These are phyloP conservation scores for Intellagama lesueurii DNA, from an alignment of 2,797 vertebrate genomes.

Conservation along the genomic window DNA sequence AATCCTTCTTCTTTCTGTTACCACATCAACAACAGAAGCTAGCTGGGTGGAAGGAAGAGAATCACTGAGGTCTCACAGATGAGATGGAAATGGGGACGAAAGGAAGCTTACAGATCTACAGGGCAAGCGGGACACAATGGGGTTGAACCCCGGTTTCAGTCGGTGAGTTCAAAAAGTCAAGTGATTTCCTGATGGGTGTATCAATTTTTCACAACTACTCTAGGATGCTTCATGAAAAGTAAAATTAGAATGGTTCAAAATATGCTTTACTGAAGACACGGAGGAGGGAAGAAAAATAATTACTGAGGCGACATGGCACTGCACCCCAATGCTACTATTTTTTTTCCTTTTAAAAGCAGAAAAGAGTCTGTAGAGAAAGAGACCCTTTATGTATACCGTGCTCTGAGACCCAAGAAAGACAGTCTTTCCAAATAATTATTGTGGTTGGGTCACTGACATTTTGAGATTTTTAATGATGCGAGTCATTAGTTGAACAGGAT, in stretches of 20 bases:
- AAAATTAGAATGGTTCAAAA: neutral
- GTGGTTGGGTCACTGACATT: slow-evolving; percentile 13
- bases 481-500: slow-evolving; percentile 22
- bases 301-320: neutral
- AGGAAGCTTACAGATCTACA: neutral
- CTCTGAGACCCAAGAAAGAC: neutral
- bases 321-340: neutral
- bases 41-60: neutral
- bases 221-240: neutral
- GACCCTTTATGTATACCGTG: neutral
- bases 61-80: neutral
- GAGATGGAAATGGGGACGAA: too few relatives aligned
- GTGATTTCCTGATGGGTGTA: neutral
- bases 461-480: neutral
- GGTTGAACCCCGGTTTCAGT: neutral
- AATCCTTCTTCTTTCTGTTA: too few relatives aligned
- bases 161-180: neutral
- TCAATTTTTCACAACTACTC: too few relatives aligned
- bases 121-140: neutral
- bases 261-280: neutral
- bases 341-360: neutral
- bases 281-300: neutral
- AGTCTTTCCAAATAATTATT: slow-evolving; percentile 5
- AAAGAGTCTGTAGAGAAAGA: neutral
- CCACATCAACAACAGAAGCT: neutral